Evolutionary conservation across 2,797 vertebrate genomes (phyloP).

Genomic region (Neopelma chrysocephalum): DNA sequence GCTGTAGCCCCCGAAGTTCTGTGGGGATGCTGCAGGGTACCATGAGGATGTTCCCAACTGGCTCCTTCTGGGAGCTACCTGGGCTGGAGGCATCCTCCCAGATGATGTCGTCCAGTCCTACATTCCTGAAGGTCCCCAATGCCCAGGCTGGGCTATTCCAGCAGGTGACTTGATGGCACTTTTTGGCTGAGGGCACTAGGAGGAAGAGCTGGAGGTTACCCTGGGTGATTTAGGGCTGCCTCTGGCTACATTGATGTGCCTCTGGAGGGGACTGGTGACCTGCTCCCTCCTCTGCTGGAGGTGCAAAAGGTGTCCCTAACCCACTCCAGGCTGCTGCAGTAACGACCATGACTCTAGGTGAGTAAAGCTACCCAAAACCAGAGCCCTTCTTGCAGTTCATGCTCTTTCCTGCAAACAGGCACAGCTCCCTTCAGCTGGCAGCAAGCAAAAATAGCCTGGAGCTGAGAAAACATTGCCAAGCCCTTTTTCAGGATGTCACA

Average conservation of each 20-base stretch:
- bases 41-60: not conserved
- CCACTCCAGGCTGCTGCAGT: not conserved
- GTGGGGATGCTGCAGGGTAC: not conserved
- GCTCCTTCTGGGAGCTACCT: not conserved
- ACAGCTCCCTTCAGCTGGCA: not conserved
- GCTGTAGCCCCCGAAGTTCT: not conserved
- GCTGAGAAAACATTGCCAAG: not conserved
- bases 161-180: not conserved
- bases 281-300: not conserved
- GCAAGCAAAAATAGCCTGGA: not conserved
- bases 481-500: not conserved
- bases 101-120: not conserved
- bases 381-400: not conserved
- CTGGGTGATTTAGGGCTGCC: not conserved
- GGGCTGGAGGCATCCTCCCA: not conserved
- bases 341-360: fast-evolving
- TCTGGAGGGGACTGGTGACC: not conserved
- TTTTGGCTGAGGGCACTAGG: not conserved
- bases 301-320: not conserved
- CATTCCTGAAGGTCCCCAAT: not conserved
- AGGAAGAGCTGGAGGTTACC: not conserved
- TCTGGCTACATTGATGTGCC: not conserved
- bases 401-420: not conserved
- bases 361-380: not conserved
- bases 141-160: not conserved